A percentile compares a stretch with the other conserved stretches of the same genome.
Conservation (phyloP, 2,888 invertebrate genomes). For the Vanessa cardui region DNA sequence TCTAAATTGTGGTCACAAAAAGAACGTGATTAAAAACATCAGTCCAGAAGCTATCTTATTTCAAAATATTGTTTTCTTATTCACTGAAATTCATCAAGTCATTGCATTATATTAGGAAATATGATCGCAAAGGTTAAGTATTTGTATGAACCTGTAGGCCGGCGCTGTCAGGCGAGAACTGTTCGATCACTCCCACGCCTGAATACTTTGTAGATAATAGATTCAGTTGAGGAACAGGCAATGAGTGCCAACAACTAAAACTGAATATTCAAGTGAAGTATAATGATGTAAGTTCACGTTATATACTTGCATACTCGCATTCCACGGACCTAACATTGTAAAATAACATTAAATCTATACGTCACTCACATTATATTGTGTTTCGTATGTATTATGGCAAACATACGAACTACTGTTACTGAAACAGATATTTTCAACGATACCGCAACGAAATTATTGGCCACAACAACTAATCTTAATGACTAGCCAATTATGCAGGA, state of each 20-base stretch:
- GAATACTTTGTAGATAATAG: not conserved
- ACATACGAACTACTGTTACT: too few relatives aligned
- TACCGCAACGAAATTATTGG: too few relatives aligned
- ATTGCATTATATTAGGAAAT: not conserved
- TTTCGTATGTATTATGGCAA: too few relatives aligned
- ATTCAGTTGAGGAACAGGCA: not conserved
- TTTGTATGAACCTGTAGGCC: slow-evolving; percentile 15
- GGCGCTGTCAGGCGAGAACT: slow-evolving; percentile 1
- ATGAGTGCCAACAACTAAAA: not conserved
- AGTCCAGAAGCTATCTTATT: not conserved
- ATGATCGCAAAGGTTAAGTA: slow-evolving; percentile 11
- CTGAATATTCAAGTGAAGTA: too few relatives aligned
- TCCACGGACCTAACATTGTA: too few relatives aligned
- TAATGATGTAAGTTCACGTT: too few relatives aligned
- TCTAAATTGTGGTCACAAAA: not conserved
- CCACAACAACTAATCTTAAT: too few relatives aligned
- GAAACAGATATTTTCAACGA: too few relatives aligned
- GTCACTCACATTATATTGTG: too few relatives aligned
- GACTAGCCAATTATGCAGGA: too few relatives aligned
- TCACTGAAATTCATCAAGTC: not conserved
- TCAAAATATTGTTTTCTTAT: not conserved
- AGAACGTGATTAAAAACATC: not conserved
- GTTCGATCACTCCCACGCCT: not conserved
- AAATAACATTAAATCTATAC: too few relatives aligned
- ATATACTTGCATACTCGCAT: too few relatives aligned